Conservation (phyloP, 2,797 vertebrate genomes). For the Rhinogobio ventralis region DNA sequence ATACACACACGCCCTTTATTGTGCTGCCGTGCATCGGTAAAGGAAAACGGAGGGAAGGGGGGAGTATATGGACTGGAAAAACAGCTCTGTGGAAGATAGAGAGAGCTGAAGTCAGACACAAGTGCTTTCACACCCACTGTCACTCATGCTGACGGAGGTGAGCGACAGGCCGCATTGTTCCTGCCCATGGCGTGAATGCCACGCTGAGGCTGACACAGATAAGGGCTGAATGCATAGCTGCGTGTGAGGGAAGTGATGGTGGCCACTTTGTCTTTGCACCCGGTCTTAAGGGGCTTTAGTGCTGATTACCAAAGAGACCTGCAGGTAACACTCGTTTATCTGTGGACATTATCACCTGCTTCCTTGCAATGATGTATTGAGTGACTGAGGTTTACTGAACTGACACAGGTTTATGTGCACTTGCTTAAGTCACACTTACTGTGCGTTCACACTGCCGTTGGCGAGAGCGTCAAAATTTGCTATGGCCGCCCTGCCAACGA, state of each 20-base stretch:
- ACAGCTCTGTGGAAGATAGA: slow-evolving; percentile 74
- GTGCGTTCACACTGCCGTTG: too few relatives aligned
- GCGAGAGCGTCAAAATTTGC: too few relatives aligned
- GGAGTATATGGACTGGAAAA: slow-evolving; percentile 78
- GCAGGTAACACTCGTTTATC: slow-evolving; percentile 80
- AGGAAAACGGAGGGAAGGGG: slow-evolving; percentile 48
- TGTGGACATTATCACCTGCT: slow-evolving; percentile 81
- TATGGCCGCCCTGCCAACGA: too few relatives aligned
- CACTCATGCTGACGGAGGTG: slow-evolving; percentile 77
- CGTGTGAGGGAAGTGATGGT: slow-evolving; percentile 73
- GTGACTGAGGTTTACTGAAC: slow-evolving; percentile 60
- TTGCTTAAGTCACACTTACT: background rate
- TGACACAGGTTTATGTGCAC: slow-evolving; percentile 28
- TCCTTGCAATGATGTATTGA: slow-evolving; percentile 77
- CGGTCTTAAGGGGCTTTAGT: slow-evolving; percentile 76
- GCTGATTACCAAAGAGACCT: slow-evolving; percentile 64
- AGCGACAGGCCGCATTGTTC: slow-evolving; percentile 83
- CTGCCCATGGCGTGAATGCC: slow-evolving; percentile 81
- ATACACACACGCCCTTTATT: slow-evolving; percentile 85
- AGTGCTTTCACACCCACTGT: slow-evolving; percentile 83
- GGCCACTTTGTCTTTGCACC: slow-evolving; percentile 76
- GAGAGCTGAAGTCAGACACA: slow-evolving; percentile 79
- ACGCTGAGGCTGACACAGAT: slow-evolving; percentile 79
- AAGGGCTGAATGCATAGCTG: slow-evolving; percentile 78
- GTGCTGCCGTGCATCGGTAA: slow-evolving; percentile 68